phyloP scores from a whole-genome alignment of 64 coral and sea anemone genomes.

The Montipora cactus region DNA sequence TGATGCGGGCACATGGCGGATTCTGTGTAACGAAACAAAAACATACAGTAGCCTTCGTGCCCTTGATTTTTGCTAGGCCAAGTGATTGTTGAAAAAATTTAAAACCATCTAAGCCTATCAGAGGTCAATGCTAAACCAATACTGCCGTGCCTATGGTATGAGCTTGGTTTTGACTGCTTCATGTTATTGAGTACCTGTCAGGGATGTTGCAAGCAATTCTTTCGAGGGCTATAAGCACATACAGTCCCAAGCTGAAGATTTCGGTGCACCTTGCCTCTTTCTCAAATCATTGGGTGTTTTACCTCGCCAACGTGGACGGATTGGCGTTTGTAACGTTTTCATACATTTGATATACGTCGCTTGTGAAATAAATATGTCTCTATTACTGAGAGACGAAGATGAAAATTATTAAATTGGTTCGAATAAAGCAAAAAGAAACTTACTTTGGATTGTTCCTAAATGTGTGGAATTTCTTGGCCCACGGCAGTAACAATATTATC shows the following conservation, averaged over 20 bases:
- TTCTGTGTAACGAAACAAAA: too few relatives aligned
- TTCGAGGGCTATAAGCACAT: neutral
- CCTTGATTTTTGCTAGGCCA: too few relatives aligned
- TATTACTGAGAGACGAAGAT: slow-evolving; percentile 6
- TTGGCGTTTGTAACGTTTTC: slow-evolving; percentile 19
- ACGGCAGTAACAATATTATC: too few relatives aligned
- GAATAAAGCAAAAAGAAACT: slow-evolving; percentile 24
- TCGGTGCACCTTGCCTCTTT: neutral
- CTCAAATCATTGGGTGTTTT: neutral
- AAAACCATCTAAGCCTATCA: too few relatives aligned
- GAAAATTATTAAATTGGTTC: slow-evolving; percentile 36
- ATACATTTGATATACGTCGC: slow-evolving; percentile 48
- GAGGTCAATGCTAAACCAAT: too few relatives aligned
- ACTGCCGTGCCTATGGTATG: too few relatives aligned
- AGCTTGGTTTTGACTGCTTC: too few relatives aligned
- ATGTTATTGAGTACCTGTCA: too few relatives aligned
- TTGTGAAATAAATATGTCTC: slow-evolving; percentile 38
- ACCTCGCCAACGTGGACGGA: neutral
- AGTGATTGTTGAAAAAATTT: too few relatives aligned
- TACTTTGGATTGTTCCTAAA: neutral
- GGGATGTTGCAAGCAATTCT: neutral
- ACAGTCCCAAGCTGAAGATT: neutral
- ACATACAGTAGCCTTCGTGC: too few relatives aligned
- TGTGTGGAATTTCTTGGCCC: too few relatives aligned
- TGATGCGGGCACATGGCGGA: too few relatives aligned